Conservation (phyloP, 2,797 vertebrate genomes). For the Potorous gilbertii region DNA sequence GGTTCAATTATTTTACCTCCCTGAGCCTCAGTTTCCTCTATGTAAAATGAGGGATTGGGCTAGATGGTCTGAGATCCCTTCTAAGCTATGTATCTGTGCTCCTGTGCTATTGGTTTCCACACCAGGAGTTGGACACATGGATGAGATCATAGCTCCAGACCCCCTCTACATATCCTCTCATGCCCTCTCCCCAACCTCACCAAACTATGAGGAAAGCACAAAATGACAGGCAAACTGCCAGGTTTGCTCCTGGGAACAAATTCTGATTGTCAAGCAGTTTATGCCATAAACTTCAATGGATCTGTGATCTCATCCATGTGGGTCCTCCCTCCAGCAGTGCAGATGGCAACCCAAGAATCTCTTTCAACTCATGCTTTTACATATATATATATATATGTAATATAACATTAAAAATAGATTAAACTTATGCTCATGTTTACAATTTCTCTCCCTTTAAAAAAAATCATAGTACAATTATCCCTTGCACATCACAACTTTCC, state of each 20-base stretch:
- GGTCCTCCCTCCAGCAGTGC: not conserved
- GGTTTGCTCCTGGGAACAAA: conserved; percentile 29
- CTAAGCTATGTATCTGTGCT: not conserved
- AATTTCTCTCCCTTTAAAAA: conserved; percentile 58
- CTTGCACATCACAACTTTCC: not conserved
- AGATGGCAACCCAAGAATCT: not conserved
- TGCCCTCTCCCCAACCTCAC: not conserved
- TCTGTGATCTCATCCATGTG: not conserved
- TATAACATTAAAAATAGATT: conserved; percentile 50
- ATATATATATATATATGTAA: not conserved
- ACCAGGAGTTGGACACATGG: not conserved
- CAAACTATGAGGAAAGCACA: not conserved
- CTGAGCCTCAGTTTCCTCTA: not conserved
- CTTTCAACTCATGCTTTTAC: not conserved
- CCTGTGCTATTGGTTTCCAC: not conserved
- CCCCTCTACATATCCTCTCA: not conserved
- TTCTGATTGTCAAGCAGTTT: conserved; percentile 37
- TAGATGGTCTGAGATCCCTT: not conserved
- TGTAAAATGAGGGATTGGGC: not conserved
- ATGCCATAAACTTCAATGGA: not conserved
- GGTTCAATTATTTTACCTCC: not conserved
- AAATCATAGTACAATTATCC: not conserved
- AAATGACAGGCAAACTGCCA: conserved; percentile 37
- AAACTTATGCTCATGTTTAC: conserved; percentile 40
- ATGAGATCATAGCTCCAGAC: not conserved